Evolutionary conservation across 2,797 vertebrate species (phyloP).

Genomic region (Euthynnus affinis): DNA sequence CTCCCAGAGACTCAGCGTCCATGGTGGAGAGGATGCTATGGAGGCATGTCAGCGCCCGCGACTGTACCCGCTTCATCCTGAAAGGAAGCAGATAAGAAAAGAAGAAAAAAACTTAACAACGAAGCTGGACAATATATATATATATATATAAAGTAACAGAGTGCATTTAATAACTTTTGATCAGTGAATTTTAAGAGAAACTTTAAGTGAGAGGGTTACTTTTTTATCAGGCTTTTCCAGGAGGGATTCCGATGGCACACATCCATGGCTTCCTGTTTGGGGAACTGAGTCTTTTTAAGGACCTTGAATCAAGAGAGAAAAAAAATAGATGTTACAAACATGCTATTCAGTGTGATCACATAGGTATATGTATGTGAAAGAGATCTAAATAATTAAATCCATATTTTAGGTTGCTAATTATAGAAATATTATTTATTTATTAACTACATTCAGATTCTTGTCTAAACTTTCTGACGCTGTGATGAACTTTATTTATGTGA

Average conservation of each 20-base stretch:
- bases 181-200: not conserved
- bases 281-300: constrained; percentile 93
- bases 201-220: constrained; percentile 83
- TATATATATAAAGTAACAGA: not conserved
- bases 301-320: constrained; percentile 82
- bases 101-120: not conserved
- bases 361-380: not conserved
- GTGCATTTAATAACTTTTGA: not conserved
- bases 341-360: not conserved
- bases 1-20: constrained; percentile 92
- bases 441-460: constrained; percentile 4
- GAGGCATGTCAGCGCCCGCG: constrained; percentile 93
- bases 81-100: not conserved
- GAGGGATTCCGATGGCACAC: constrained; percentile 86
- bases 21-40: constrained; percentile 93
- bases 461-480: not conserved
- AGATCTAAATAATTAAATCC: not conserved
- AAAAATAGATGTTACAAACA: not conserved
- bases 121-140: constrained; percentile 1
- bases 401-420: constrained; percentile 4
- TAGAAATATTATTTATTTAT: not conserved
- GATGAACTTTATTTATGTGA: not conserved
- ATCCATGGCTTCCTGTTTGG: constrained; percentile 86
- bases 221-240: constrained; percentile 93
- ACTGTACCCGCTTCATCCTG: constrained; percentile 93